Percentiles rank a stretch among this genome's conserved stretches.
Conservation (phyloP, 1,140 invertebrate genomes). For the Helicoverpa armigera region DNA sequence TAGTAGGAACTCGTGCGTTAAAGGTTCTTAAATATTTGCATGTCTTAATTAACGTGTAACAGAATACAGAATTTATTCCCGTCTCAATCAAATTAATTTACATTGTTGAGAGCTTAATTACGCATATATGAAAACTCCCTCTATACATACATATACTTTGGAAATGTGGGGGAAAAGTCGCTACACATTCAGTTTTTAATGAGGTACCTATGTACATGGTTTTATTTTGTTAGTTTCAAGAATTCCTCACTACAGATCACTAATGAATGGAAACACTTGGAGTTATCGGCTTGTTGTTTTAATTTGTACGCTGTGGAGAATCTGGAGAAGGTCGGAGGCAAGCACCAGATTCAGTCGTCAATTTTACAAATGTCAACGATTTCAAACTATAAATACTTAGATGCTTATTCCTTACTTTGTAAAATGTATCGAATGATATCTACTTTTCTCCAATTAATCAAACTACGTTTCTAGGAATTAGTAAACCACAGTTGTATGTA, state of each 20-base stretch:
- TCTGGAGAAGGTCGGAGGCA: too few species aligned
- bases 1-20: constrained; percentile 17
- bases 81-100: constrained; percentile 38
- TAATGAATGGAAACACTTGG: constrained; percentile 2
- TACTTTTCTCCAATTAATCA: background rate
- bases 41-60: constrained; percentile 39
- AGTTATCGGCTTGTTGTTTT: background rate
- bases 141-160: background rate
- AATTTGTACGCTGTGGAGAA: background rate
- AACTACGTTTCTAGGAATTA: background rate
- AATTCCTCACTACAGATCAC: background rate
- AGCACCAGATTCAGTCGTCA: too few species aligned
- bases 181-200: constrained; percentile 22
- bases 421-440: too few species aligned
- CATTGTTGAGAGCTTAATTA: constrained; percentile 11
- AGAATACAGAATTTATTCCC: constrained; percentile 28
- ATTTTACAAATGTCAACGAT: too few species aligned
- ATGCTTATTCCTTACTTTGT: too few species aligned
- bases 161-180: constrained; percentile 8
- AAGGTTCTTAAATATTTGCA: constrained; percentile 47
- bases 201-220: constrained; percentile 9
- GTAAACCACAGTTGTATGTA: background rate
- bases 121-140: constrained; percentile 13
- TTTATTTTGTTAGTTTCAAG: constrained; percentile 15
- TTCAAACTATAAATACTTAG: too few species aligned